These are phyloP conservation scores for Ostrea edulis DNA, from an alignment of 1,140 invertebrate species.

Conservation along the genomic window DNA sequence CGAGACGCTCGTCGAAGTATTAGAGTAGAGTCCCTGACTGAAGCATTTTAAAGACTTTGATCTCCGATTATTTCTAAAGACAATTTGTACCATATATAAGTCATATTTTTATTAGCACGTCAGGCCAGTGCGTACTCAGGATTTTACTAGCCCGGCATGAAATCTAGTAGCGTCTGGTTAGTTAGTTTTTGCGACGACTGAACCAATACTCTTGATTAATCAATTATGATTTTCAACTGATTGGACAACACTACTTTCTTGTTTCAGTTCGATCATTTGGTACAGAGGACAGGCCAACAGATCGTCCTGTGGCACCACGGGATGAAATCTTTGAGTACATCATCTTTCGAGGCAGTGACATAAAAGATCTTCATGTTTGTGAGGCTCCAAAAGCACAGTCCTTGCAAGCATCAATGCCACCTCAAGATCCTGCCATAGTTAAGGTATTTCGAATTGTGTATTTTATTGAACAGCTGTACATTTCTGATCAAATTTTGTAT, in stretches of 20 bases:
- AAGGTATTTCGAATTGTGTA: slow-evolving; percentile 67
- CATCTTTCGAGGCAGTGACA: slow-evolving; percentile 97
- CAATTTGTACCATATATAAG: no score
- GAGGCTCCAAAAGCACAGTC: slow-evolving; percentile 85
- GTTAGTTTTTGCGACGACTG: no score
- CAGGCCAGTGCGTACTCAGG: no score
- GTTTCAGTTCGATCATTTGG: slow-evolving; percentile 96
- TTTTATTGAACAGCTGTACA: background rate
- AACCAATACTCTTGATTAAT: no score
- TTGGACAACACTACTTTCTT: slow-evolving; percentile 50
- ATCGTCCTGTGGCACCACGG: slow-evolving; percentile 93
- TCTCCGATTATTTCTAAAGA: no score
- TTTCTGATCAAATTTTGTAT: background rate
- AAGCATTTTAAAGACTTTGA: no score
- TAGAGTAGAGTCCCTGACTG: no score
- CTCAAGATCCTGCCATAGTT: slow-evolving; percentile 81
- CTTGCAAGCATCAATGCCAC: slow-evolving; percentile 78
- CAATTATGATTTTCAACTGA: no score
- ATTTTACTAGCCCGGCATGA: no score
- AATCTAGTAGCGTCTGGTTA: no score
- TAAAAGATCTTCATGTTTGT: slow-evolving; percentile 97
- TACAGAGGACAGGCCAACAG: slow-evolving; percentile 96
- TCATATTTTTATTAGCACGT: no score
- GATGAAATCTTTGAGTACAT: slow-evolving; percentile 99
- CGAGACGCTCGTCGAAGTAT: no score